phyloP scores from a whole-genome alignment of 2,888 invertebrate species.

The Thereva nobilitata region DNA sequence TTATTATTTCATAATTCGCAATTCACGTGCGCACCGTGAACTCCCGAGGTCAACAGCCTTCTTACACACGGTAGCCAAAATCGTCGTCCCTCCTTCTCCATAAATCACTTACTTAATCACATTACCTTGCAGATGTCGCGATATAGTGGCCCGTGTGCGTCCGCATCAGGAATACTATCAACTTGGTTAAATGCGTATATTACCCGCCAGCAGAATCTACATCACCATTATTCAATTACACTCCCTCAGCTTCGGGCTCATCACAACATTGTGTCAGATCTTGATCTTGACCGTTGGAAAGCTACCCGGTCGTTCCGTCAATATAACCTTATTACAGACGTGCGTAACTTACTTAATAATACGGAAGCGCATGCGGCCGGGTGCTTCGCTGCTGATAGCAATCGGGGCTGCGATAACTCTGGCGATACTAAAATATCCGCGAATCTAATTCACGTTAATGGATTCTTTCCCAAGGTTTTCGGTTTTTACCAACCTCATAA shows the following conservation, averaged over 20 bases:
- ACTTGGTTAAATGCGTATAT: too few relatives aligned
- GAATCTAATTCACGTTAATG: not conserved
- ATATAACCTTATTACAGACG: not conserved
- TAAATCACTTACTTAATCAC: not conserved
- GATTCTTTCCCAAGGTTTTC: not conserved
- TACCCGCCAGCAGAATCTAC: too few relatives aligned
- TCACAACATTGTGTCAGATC: not conserved
- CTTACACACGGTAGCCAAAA: not conserved
- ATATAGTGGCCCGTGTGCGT: too few relatives aligned
- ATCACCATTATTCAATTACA: too few relatives aligned
- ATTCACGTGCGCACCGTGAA: not conserved
- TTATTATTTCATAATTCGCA: too few relatives aligned
- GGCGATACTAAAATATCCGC: not conserved
- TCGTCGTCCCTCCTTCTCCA: not conserved
- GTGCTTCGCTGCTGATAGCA: not conserved
- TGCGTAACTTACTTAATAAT: not conserved
- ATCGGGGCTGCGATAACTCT: not conserved
- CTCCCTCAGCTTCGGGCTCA: too few relatives aligned
- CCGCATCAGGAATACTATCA: too few relatives aligned
- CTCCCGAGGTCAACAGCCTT: not conserved
- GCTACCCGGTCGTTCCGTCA: not conserved
- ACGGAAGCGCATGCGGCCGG: too few relatives aligned
- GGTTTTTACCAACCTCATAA: constrained; percentile 3
- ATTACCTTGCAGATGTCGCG: too few relatives aligned
- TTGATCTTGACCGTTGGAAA: constrained; percentile 17